These are phyloP conservation scores for Microplitis demolitor DNA, from an alignment of 1,140 invertebrate species.

Conservation along the genomic window DNA sequence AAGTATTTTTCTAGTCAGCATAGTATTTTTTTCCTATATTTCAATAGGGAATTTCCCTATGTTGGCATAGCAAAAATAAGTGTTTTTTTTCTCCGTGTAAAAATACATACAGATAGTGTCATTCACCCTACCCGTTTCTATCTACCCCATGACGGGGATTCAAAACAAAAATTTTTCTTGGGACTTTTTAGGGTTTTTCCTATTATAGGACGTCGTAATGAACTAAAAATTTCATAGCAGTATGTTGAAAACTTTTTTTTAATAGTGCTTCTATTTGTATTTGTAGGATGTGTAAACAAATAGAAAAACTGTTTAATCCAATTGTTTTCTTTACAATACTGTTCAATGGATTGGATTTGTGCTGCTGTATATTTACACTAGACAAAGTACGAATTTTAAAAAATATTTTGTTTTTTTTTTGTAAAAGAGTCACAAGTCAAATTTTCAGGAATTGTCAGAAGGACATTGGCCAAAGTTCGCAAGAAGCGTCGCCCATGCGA, in stretches of 20 bases:
- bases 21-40: too few relatives aligned
- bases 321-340: constrained; percentile 24
- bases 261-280: background rate
- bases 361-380: constrained; percentile 22
- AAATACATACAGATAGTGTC: too few relatives aligned
- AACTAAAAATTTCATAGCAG: too few relatives aligned
- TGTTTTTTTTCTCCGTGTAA: too few relatives aligned
- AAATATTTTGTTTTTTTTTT: background rate
- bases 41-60: too few relatives aligned
- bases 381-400: constrained; percentile 11
- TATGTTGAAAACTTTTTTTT: background rate
- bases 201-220: too few relatives aligned
- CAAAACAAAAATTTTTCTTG: too few relatives aligned
- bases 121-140: too few relatives aligned
- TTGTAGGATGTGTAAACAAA: constrained; percentile 18
- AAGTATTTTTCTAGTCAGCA: too few relatives aligned
- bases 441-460: constrained; percentile 8
- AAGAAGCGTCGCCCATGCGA: constrained; percentile 8
- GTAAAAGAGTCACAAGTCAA: background rate
- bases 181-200: too few relatives aligned
- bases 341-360: constrained; percentile 12
- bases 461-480: constrained; percentile 16
- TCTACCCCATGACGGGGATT: too few relatives aligned
- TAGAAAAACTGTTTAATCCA: constrained; percentile 19
- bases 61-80: too few relatives aligned